Conservation (phyloP, 2,113 vertebrate genomes). For the Elephantulus edwardii region DNA sequence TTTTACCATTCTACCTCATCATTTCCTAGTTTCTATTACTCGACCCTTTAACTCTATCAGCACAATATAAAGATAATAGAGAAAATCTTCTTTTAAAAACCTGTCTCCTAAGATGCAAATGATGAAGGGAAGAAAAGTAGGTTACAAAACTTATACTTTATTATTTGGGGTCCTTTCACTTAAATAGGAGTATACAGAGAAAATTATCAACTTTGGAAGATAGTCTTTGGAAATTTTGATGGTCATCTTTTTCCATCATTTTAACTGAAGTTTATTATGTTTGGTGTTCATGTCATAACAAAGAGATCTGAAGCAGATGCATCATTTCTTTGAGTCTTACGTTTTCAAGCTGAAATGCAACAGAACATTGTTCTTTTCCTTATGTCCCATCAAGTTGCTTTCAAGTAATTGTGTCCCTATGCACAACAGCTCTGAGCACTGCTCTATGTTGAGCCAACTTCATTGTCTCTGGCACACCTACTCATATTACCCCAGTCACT, state of each 20-base stretch:
- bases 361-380: no score
- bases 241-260: constrained; percentile 2
- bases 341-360: no score
- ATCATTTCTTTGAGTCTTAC: not conserved
- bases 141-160: not conserved
- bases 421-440: no score
- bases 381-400: no score
- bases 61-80: not conserved
- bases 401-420: no score
- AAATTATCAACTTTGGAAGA: constrained; percentile 44
- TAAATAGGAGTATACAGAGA: not conserved
- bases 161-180: not conserved
- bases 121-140: not conserved
- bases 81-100: not conserved
- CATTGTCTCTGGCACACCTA: no score
- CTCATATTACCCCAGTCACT: no score
- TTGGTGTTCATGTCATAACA: not conserved
- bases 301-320: not conserved
- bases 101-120: not conserved
- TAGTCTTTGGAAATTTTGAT: constrained; percentile 41
- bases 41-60: not conserved
- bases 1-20: not conserved
- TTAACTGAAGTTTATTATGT: constrained; percentile 23
- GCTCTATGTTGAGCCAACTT: no score
- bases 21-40: not conserved